Evolutionary conservation across 1,140 invertebrate species (phyloP).

Genomic region (Drosophila takahashii): DNA sequence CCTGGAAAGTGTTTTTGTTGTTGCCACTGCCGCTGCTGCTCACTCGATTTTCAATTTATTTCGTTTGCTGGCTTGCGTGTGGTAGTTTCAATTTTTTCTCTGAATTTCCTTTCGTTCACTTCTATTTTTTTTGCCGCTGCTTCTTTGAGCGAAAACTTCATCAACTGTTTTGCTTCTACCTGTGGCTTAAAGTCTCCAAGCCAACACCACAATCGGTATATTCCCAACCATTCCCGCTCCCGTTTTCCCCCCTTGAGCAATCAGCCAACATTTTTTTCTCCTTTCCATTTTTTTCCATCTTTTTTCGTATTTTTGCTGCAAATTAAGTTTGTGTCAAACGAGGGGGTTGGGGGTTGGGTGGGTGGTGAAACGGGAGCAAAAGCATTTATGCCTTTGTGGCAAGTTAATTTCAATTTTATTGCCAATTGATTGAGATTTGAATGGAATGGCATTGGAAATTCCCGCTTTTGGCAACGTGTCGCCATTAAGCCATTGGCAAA

Average conservation of each 20-base stretch:
- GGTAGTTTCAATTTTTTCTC: conserved; percentile 32
- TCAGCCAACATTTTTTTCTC: conserved; percentile 53
- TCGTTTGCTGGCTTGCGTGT: conserved; percentile 51
- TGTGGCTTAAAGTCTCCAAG: conserved; percentile 73
- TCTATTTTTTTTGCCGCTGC: conserved; percentile 38
- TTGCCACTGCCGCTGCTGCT: conserved; percentile 48
- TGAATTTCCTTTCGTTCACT: conserved; percentile 25
- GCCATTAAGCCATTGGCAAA: conserved; percentile 68
- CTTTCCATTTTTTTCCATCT: conserved; percentile 27
- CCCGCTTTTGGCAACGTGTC: conserved; percentile 42
- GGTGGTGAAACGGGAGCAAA: conserved; percentile 23
- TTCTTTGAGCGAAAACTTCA: conserved; percentile 75
- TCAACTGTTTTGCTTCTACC: conserved; percentile 78
- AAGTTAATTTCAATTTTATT: conserved; percentile 83
- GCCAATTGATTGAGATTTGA: conserved; percentile 80
- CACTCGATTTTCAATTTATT: conserved; percentile 82
- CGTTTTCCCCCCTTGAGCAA: conserved; percentile 38
- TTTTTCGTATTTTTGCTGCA: conserved; percentile 61
- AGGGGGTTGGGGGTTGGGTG: neutral
- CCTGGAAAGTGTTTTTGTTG: conserved; percentile 48
- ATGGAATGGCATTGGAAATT: conserved; percentile 43
- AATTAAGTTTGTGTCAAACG: conserved; percentile 77
- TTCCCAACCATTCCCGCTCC: neutral
- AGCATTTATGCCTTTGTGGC: conserved; percentile 76
- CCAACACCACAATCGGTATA: conserved; percentile 35